Base-by-base conservation (phyloP, 2,888 invertebrate species). In the Scaptomyza parva region DNA sequence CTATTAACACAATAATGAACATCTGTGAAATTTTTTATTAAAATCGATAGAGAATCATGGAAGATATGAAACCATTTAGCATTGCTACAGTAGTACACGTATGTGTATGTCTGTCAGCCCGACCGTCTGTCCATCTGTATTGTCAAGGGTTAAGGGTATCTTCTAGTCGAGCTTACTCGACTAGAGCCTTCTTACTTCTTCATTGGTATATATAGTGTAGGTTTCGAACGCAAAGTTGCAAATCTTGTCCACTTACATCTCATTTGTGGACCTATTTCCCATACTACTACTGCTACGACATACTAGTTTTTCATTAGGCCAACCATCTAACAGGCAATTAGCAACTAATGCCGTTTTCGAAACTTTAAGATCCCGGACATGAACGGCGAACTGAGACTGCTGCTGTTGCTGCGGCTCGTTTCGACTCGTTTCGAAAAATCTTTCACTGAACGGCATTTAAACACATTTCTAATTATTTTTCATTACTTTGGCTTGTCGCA, bases 381-480 rank as follows among this genome's bases (percentile, higher is more conserved):
- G 62, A 12, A 22, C 1, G 43, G 43, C 14, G 9, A 17, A 11
- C 33, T 33, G 33, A 33, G n/a, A 8, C 22, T 8, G 6, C 28
- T 28, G 28, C 9, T 28, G 28, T 28, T 14, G n/a, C 14, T 14
- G 35, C 7, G 6, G 48, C 20, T 14, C n/a, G 28, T 28, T 59
- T 37, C 20, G 43, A 8, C 30, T 28, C 24, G 45, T 61, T 50
- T 52, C n/a, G 12, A 20, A 35, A 58, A 58, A 72, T 72, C 59
- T 75, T 75, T 62, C 47, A 61, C 61, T 63, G 63, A 55, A 55
- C 61, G 57, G 40, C 68, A 59, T 72, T 59, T 59, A 75, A 82
- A 73, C 64, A 78, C 66, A 79, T 86, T 83, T 83, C 80, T 83
- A 86, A 86, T 86, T 86, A 83, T 80, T 80, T 83, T 83, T 83